Evolutionary conservation across 2,113 vertebrate genomes (phyloP), one percentile per base, ranked within the genome.

Genomic region (Alethe diademata): DNA sequence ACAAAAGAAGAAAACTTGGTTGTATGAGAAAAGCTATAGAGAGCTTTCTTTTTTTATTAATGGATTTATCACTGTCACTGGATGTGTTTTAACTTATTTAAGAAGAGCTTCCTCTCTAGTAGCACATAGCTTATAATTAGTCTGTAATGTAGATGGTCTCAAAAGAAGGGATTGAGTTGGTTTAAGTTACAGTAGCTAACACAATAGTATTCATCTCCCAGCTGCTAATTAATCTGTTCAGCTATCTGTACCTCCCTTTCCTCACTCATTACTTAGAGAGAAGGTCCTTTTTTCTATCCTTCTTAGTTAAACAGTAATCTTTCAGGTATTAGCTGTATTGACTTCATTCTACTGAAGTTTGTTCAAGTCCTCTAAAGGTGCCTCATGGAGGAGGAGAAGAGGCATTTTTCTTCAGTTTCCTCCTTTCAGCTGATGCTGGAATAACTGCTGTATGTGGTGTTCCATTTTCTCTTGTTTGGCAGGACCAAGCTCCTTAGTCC

Each of bases 221-320:
- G 56, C 40, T 91, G 64, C 61, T 95, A 87, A 91, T 86, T 86
- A 93, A 94, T 90, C 85, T 91, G 42, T 82, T 86, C 50, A n/a
- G 19, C 51, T 92, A 64, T 50, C 79, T 80, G 14, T 91, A 67
- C 47, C 45, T 94, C 43, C n/a, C 19, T 86, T 90, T 88, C 61
- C 51, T 72, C 40, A 50, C 50, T 67, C 47, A 72, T 69, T 82
- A 36, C 26, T 22, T 14, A 35, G 53, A 56, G 61, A 91, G 29
- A 92, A 75, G 22, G 25, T 86, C 19, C 7, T 38, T 43, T 35
- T 53, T 19, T 54, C 35, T 42, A 3, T 0, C 11, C n/a, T 76
- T 58, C 22, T 58, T 80, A n/a, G 33, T 66, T 90, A 54, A 84
- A 47, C n/a, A 25, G 48, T 65, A 72, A n/a, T 53, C 50, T 72